phyloP scores from a whole-genome alignment of 23 tunicate genomes.

The Halocynthia aurantium region DNA sequence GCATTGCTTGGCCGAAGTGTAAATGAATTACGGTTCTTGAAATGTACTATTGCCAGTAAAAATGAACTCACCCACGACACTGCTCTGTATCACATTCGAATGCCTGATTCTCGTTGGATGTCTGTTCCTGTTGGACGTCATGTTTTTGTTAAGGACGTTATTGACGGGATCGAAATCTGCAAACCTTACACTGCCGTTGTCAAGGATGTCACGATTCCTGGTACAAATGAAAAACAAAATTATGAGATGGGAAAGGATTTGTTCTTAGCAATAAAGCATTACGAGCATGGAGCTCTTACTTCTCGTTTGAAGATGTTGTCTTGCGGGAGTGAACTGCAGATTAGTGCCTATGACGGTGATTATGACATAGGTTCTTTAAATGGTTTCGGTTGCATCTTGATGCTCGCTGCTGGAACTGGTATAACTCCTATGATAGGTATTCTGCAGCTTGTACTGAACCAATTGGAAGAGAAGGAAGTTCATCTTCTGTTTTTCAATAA shows the following conservation, averaged over 20 bases:
- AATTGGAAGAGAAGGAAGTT: slow-evolving; percentile 7
- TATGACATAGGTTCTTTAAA: slow-evolving; percentile 6
- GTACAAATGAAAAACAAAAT: not conserved
- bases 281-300: slow-evolving; percentile 56
- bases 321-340: slow-evolving; percentile 25
- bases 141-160: slow-evolving; percentile 48
- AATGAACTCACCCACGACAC: slow-evolving; percentile 60
- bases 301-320: slow-evolving; percentile 12
- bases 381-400: slow-evolving; percentile 2
- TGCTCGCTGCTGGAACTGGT: slow-evolving; percentile 84
- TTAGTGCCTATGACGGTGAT: slow-evolving; percentile 59
- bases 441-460: slow-evolving; percentile 29
- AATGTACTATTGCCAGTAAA: slow-evolving; percentile 40
- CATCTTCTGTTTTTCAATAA: slow-evolving; percentile 62
- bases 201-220: not conserved
- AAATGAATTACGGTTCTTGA: not conserved
- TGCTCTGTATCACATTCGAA: slow-evolving; percentile 26
- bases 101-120: slow-evolving; percentile 42
- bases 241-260: slow-evolving; percentile 4
- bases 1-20: not conserved
- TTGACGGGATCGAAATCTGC: slow-evolving; percentile 38
- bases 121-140: slow-evolving; percentile 56
- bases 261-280: slow-evolving; percentile 40
- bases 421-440: slow-evolving; percentile 80
- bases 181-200: slow-evolving; percentile 68